Evolutionary conservation across 2,113 vertebrate genomes (phyloP).

Genomic region (Centropus bengalensis): DNA sequence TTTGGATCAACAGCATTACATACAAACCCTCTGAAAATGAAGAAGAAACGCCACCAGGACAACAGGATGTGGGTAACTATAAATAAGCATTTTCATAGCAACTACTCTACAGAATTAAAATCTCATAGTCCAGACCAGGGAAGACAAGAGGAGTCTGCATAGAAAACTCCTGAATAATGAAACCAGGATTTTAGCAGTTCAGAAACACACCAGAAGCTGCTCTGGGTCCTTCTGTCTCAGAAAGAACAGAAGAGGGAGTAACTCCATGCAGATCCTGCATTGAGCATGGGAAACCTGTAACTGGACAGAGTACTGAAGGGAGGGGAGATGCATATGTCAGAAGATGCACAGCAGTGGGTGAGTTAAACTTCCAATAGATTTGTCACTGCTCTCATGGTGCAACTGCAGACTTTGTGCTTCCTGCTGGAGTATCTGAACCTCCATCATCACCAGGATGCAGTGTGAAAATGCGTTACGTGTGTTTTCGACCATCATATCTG

Average conservation of each 20-base stretch:
- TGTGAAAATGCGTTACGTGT: accelerated
- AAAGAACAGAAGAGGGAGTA: not conserved
- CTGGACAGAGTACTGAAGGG: not conserved
- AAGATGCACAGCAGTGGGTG: not conserved
- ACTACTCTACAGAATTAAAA: not conserved
- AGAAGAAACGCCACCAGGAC: not conserved
- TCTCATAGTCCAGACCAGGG: not conserved
- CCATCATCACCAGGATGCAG: not conserved
- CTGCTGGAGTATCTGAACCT: not conserved
- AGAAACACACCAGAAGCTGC: not conserved
- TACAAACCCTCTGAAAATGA: not conserved
- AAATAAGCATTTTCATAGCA: not conserved
- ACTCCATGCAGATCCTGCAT: not conserved
- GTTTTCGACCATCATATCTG: not conserved
- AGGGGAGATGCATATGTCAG: not conserved
- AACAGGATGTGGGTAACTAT: not conserved
- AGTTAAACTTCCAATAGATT: not conserved
- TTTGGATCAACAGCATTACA: not conserved
- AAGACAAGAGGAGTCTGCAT: not conserved
- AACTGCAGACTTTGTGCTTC: not conserved
- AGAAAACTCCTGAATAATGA: not conserved
- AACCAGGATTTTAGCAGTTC: not conserved
- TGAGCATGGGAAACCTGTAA: not conserved
- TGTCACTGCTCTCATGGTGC: not conserved
- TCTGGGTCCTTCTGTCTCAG: not conserved